Evolutionary conservation across 2,888 invertebrate species (phyloP), one percentile per base, ranked within the genome.

Genomic region (Alviniconcha strummeri): DNA sequence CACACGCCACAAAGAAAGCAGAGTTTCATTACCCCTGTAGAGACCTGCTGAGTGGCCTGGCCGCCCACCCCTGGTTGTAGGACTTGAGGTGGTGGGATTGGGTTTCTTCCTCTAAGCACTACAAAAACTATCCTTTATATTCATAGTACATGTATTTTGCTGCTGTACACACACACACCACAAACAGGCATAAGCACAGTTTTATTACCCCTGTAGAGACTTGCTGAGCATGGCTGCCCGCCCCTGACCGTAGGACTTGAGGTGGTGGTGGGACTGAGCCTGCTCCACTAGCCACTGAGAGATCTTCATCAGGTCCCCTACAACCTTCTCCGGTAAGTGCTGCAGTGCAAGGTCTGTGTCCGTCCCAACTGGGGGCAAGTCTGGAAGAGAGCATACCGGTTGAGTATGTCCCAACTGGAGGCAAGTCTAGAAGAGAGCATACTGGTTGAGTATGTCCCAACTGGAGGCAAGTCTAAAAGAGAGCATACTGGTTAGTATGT

Each of bases 241-340:
- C 19, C 96, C 96, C 79, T 95, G 95, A 4, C 96, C 96, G 93
- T 97, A 97, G 52, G 96, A 96, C 88, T 96, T 96, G 87, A 96
- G 95, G 90, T 96, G 97, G 90, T 96, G 96, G 87, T 96, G 95
- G 71, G 96, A 95, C 85, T 96, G 95, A n/a, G 90, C 91, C 92
- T 97, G 96, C 86, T 96, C 96, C 89, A 97, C 96, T 55, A 98
- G 95, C 98, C 98, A 98, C 78, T 95, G 95, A 0, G 98, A 96
- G 84, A 98, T 97, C 83, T 96, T 96, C 11, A 96, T 95, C 90
- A 98, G 94, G 88, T 97, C 96, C 82, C 95, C 95, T 82, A 96
- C 94, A 1, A 96, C 95, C 88, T 95, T 95, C 89, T 96, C 92
- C 83, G 97, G 96, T 80, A 97, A 94, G 90, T 96, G 96, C 83